Evolutionary conservation across 2,888 invertebrate species (phyloP).

Genomic region (Anaspis maculata): DNA sequence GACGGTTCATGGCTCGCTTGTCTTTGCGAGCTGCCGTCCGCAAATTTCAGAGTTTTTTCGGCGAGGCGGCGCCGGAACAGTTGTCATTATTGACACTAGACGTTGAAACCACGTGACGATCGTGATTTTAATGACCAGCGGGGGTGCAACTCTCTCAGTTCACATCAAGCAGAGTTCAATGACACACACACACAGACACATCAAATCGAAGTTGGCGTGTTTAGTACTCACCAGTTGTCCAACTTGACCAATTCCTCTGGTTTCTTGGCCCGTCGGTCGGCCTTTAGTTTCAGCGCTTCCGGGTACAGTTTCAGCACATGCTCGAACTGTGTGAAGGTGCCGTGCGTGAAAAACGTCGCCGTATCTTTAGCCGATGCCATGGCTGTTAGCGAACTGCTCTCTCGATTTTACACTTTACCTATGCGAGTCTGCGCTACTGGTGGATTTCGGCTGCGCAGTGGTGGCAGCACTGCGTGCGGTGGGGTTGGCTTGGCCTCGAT

Average conservation of each 20-base stretch:
- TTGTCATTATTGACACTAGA: no score
- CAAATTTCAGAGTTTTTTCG: no score
- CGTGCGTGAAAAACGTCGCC: conserved; percentile 89
- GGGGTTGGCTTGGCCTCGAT: conserved; percentile 37
- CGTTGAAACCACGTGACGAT: conserved; percentile 59
- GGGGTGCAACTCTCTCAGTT: conserved; percentile 45
- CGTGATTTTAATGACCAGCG: conserved; percentile 63
- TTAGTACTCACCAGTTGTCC: conserved; percentile 82
- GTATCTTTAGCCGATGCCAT: conserved; percentile 54
- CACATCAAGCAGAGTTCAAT: conserved; percentile 30
- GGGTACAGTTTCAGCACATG: conserved; percentile 86
- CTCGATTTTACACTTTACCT: no score
- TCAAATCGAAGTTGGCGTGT: conserved; percentile 12
- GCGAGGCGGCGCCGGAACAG: no score
- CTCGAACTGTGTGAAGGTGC: conserved; percentile 78
- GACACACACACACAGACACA: conserved; percentile 27
- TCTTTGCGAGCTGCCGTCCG: no score
- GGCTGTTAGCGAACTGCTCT: conserved; percentile 32
- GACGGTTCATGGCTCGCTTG: no score
- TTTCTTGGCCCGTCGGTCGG: conserved; percentile 84
- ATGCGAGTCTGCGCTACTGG: conserved; percentile 23
- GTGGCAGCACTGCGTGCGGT: conserved; percentile 18
- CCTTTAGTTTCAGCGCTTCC: conserved; percentile 83
- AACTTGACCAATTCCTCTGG: conserved; percentile 90
- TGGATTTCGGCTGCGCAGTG: conserved; percentile 8